Evolutionary conservation across 2,888 invertebrate genomes (phyloP).

Genomic region (Mycalesis mineus): DNA sequence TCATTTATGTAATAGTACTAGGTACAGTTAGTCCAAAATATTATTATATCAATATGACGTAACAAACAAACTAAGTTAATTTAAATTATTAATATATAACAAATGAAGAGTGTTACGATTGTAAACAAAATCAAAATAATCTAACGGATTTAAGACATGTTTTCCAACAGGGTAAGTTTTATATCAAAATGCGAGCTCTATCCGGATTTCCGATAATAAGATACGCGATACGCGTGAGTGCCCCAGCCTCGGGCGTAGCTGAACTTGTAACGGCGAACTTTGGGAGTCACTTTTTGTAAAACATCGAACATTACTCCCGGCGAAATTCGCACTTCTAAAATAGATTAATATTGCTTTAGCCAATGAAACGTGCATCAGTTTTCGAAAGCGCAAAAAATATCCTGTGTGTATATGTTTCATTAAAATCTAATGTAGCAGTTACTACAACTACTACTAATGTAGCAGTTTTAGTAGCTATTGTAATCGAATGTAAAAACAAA

Average conservation of each 20-base stretch:
- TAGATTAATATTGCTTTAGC: conserved; percentile 10
- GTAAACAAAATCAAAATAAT: conserved; percentile 48
- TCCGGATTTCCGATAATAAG: conserved; percentile 35
- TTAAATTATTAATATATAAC: neutral
- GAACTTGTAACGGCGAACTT: conserved; percentile 28
- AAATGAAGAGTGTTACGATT: too few species aligned
- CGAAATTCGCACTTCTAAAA: conserved; percentile 20
- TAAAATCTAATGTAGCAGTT: too few species aligned
- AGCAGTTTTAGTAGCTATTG: too few species aligned
- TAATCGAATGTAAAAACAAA: too few species aligned
- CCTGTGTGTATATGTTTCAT: too few species aligned
- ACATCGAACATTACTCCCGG: conserved; percentile 26
- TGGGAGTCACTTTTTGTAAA: conserved; percentile 27
- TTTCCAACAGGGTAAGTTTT: conserved; percentile 32
- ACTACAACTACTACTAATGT: too few species aligned
- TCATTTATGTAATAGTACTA: too few species aligned
- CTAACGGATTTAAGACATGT: conserved; percentile 30
- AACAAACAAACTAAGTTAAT: neutral
- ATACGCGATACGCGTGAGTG: conserved; percentile 30
- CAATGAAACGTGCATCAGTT: neutral
- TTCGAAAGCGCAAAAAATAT: neutral
- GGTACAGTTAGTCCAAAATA: too few species aligned
- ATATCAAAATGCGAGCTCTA: conserved; percentile 31
- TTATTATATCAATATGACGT: too few species aligned
- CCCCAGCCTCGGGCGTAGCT: conserved; percentile 27